These are phyloP conservation scores for Tenthredo amoena DNA, from an alignment of 2,888 invertebrate species.

Conservation along the genomic window DNA sequence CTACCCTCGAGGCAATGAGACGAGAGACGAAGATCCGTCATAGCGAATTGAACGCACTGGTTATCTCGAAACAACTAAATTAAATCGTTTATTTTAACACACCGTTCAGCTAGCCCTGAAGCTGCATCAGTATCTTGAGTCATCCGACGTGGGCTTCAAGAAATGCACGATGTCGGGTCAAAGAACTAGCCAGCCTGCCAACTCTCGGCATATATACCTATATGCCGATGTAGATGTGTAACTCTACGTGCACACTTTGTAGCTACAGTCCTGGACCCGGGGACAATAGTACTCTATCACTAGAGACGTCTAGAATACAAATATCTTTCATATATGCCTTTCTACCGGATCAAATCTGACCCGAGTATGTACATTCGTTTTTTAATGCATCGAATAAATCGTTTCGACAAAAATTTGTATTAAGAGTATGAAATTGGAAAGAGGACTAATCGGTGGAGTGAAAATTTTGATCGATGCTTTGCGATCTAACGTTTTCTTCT, in stretches of 20 bases:
- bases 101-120: background rate
- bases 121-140: conserved; percentile 17
- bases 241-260: background rate
- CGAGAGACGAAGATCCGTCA: background rate
- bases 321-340: background rate
- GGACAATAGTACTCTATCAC: conserved; percentile 45
- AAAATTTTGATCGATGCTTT: too few species aligned
- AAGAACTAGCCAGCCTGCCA: conserved; percentile 61
- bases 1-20: background rate
- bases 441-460: too few species aligned
- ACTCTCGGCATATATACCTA: conserved; percentile 53
- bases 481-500: too few species aligned
- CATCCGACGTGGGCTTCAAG: conserved; percentile 37
- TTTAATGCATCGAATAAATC: background rate
- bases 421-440: too few species aligned
- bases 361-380: background rate
- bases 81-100: conserved; percentile 8
- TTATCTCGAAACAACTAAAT: background rate
- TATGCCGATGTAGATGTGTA: conserved; percentile 3
- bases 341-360: background rate
- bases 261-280: background rate
- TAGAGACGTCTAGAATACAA: background rate
- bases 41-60: background rate
- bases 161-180: conserved; percentile 54
- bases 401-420: background rate